phyloP scores from a whole-genome alignment of 1,140 invertebrate species.

The Drosophila albomicans region DNA sequence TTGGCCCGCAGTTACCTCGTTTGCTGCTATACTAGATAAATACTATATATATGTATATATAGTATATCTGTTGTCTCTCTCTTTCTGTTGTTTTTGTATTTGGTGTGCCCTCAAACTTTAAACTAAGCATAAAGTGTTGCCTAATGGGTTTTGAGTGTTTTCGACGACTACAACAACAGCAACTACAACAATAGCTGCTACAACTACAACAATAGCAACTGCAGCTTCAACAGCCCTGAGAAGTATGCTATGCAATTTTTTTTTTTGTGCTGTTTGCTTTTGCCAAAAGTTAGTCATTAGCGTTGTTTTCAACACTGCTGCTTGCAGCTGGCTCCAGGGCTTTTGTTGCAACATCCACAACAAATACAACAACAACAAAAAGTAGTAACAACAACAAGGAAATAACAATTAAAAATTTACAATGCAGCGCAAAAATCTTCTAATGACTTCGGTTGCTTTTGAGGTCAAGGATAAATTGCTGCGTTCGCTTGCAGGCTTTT shows the following conservation, averaged over 20 bases:
- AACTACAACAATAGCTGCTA: conserved; percentile 24
- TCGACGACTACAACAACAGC: conserved; percentile 66
- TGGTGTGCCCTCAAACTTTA: conserved; percentile 67
- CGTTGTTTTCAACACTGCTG: conserved; percentile 61
- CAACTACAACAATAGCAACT: conserved; percentile 31
- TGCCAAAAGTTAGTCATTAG: conserved; percentile 80
- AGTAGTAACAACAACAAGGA: conserved; percentile 54
- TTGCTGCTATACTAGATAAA: conserved; percentile 43
- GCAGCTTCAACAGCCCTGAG: conserved; percentile 51
- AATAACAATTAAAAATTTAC: conserved; percentile 79
- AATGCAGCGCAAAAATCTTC: conserved; percentile 66
- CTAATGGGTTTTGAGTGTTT: conserved; percentile 83
- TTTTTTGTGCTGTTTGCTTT: conserved; percentile 42
- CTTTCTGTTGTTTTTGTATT: conserved; percentile 35
- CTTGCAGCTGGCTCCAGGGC: conserved; percentile 28
- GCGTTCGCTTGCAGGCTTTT: conserved; percentile 16
- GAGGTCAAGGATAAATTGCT: conserved; percentile 75
- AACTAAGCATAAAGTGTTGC: conserved; percentile 82
- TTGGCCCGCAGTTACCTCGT: conserved; percentile 57
- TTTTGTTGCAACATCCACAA: conserved; percentile 12
- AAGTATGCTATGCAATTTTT: conserved; percentile 68
- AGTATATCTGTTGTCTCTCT: conserved; percentile 15
- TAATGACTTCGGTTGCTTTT: conserved; percentile 63
- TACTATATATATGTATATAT: conserved; percentile 13
- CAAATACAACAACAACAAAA: conserved; percentile 47